Base-by-base conservation (phyloP, 2,888 invertebrate species). In the Mythimna pallens region DNA sequence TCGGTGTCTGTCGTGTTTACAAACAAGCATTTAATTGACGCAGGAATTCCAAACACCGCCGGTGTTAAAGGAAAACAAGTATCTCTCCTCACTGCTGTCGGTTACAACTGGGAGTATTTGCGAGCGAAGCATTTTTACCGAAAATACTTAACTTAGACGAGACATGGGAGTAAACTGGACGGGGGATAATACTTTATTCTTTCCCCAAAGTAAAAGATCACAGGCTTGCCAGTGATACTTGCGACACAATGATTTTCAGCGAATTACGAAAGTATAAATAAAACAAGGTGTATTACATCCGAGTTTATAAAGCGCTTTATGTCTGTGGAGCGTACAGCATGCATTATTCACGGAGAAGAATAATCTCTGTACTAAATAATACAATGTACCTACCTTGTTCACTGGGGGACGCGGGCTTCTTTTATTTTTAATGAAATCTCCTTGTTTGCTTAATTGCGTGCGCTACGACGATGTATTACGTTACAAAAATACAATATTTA, bases 21-120 rank as follows among this genome's bases (percentile, higher is more conserved):
- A 94, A 95, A 95, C 93, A 94, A 89, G 87, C 90, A 88, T 93
- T 93, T 94, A 95, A 94, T 94, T 94, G 93, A 93, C 92, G 88
- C 87, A 91, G 89, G 94, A 94, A 94, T 95, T 93, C 90, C 90
- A 94, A 95, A 94, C 94, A 94, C 82, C 83, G 90, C 74, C 89
- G 86, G 88, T 87, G 91, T 87, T 89, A 89, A 92, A 92, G 90
- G 92, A 92, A 94, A 94, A 94, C 93, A 92, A 88, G 86, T 81
- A 83, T 86, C 86, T 87, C 86, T 85, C 85, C 83, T 78, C 85
- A 81, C 81, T 59, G 76, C 78, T 79, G 87, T 86, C 86, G 86
- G 84, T 88, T 86, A 85, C 86, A 84, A 79, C 77, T 76, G 83
- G 81, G 76, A 82, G 78, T 78, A 76, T 86, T 85, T 73, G 81